These are phyloP conservation scores for Ceraclea dissimilis DNA, from an alignment of 2,888 invertebrate genomes.

Conservation along the genomic window DNA sequence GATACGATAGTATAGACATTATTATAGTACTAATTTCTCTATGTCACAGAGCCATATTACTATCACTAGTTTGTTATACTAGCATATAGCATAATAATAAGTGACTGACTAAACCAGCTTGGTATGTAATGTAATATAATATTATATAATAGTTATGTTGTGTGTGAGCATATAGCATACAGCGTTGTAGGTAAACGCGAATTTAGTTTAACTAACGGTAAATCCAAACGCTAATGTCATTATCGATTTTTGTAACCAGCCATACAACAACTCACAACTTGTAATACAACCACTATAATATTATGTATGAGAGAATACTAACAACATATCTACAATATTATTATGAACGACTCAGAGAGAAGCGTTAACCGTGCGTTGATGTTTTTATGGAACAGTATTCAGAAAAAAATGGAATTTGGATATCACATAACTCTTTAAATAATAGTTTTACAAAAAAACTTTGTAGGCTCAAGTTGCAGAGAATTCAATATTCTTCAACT, in stretches of 20 bases:
- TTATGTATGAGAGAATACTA: background rate
- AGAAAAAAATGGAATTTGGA: too few species aligned
- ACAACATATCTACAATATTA: background rate
- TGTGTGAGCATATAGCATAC: conserved; percentile 5
- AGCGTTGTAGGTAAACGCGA: conserved; percentile 11
- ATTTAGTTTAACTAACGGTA: conserved; percentile 25
- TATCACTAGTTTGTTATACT: too few species aligned
- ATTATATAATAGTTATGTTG: conserved; percentile 2
- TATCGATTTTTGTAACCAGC: conserved; percentile 20
- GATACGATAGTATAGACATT: too few species aligned
- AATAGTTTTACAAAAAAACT: too few species aligned
- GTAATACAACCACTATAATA: background rate
- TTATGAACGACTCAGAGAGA: background rate
- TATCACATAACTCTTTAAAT: too few species aligned
- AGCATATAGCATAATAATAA: too few species aligned
- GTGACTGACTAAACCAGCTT: too few species aligned
- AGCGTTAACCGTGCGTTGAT: background rate
- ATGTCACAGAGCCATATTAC: too few species aligned
- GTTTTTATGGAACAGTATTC: background rate
- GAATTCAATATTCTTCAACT: too few species aligned
- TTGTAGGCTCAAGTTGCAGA: too few species aligned
- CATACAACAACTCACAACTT: background rate
- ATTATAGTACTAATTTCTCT: too few species aligned
- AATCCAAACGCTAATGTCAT: conserved; percentile 15
- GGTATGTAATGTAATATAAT: background rate